Evolutionary conservation across 2,888 invertebrate species (phyloP).

Genomic region (Drosophila quasianomalipes): DNA sequence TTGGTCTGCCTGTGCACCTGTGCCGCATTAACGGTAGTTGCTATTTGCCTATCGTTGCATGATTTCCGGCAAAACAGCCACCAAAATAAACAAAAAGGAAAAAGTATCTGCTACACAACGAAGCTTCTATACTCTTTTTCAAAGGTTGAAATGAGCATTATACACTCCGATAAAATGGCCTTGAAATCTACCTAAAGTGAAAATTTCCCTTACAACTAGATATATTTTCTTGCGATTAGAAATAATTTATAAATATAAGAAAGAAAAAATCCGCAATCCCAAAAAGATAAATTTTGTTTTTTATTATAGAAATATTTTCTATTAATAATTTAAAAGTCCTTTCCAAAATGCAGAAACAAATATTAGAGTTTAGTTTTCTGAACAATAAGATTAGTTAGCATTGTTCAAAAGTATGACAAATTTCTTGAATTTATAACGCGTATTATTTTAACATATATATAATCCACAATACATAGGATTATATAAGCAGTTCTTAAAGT

Average conservation of each 20-base stretch:
- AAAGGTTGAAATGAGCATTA: background rate
- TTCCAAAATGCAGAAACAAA: background rate
- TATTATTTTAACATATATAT: no score
- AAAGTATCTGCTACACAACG: background rate
- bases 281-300: no score
- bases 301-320: no score
- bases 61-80: constrained; percentile 39
- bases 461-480: no score
- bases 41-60: constrained; percentile 8
- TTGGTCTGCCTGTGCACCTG: constrained; percentile 2
- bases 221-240: no score
- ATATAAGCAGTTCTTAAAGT: no score
- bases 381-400: background rate
- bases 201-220: no score
- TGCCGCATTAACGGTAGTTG: constrained; percentile 24
- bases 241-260: no score
- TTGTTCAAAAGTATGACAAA: background rate
- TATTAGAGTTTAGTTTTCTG: no score
- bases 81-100: background rate
- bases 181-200: background rate
- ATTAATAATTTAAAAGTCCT: no score
- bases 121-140: constrained; percentile 6
- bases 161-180: background rate
- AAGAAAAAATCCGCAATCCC: no score
- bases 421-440: no score